Conservation (phyloP, 37 sponge, comb jelly and placozoan species). For the Halichondria panicea region DNA sequence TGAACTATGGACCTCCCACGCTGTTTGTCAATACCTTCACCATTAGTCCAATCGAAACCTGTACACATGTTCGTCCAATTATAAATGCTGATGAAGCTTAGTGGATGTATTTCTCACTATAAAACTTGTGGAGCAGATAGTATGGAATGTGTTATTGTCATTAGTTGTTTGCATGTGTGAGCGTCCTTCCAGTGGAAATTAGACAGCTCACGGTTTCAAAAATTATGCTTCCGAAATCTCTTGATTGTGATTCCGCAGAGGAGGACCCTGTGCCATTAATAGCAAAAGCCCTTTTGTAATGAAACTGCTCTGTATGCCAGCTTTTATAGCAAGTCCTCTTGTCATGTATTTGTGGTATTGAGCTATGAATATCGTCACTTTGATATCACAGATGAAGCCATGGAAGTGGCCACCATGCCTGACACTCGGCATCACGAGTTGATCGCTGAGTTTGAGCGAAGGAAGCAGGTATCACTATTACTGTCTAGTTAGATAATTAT, state of each 20-base stretch:
- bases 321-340: slow-evolving; percentile 1
- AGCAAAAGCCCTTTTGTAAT: slow-evolving; percentile 94
- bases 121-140: no score
- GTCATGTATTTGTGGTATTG: slow-evolving; percentile 21
- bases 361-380: background rate
- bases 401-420: slow-evolving; percentile 22
- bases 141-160: no score
- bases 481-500: no score
- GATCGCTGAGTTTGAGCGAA: slow-evolving; percentile 89
- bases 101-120: no score
- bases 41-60: no score
- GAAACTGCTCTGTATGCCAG: background rate
- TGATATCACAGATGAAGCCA: background rate
- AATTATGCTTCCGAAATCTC: slow-evolving; percentile 99
- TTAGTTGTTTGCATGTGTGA: slow-evolving; percentile 31
- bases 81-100: no score
- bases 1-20: no score
- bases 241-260: slow-evolving; percentile 97
- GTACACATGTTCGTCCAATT: no score
- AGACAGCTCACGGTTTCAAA: slow-evolving; percentile 84
- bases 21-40: no score
- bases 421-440: slow-evolving; percentile 76
- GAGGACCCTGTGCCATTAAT: slow-evolving; percentile 66
- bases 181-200: slow-evolving; percentile 76
- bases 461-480: slow-evolving; percentile 89